Evolutionary conservation across 1,140 invertebrate species (phyloP), one percentile per base, ranked within the genome.

Genomic region (Leucophenga varia): DNA sequence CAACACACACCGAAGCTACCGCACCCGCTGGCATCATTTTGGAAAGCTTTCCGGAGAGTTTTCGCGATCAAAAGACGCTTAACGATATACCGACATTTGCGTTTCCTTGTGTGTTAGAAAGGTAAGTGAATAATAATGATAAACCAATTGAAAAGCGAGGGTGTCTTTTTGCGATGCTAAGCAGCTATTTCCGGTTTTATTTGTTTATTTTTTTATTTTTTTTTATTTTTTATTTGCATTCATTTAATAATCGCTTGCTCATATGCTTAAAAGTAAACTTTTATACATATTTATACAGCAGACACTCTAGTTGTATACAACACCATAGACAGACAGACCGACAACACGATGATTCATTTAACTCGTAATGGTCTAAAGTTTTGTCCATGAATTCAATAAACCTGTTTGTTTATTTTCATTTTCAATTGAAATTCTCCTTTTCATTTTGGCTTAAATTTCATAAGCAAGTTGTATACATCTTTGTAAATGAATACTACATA

Each of bases 41-140:
- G 9, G 86, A 88, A 71, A 87, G 86, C 60, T 91, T 86, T 76
- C 89, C 88, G 34, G 84, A 75, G 36, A 59, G 76, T 41, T 91
- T 85, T 74, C 81, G 79, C 45, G 83, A 90, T 76, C 77, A 84
- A 64, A 86, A 89, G 68, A 81, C 90, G 54, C 77, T 91, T 25
- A 86, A 84, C 71, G 83, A 84, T 55, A 86, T 91, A 55, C 86
- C 88, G 48, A 84, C 89, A 75, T 92, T 92, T 81, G 84, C 88
- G 50, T 91, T 88, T 78, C 90, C 90, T 31, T 91, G 88, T 76
- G 81, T 85, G 72, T 81, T 88, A 70, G 80, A 84, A 74, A 86
- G 86, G 88, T 90, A 79, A 77, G 79, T 73, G 39, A 17, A n/a
- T n/a, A n/a, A n/a, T n/a, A n/a, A n/a, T n/a, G n/a, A n/a, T n/a